phyloP scores from a whole-genome alignment of 2,888 invertebrate species.

The Stenodera caucasica region DNA sequence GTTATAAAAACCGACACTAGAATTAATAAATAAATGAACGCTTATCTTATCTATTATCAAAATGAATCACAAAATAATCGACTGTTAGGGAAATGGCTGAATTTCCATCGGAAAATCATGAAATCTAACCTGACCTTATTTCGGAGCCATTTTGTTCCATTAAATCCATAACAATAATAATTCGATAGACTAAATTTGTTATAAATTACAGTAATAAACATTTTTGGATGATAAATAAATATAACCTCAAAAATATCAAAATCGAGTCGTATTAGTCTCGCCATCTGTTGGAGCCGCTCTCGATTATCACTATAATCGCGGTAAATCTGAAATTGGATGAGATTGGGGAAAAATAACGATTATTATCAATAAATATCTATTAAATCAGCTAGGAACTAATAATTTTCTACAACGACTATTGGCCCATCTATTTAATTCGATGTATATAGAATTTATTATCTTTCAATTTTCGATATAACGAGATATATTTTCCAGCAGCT shows the following conservation, averaged over 20 bases:
- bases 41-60: not conserved
- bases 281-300: not conserved
- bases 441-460: conserved; percentile 60
- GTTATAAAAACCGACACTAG: not conserved
- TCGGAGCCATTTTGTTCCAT: too few relatives aligned
- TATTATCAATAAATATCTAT: not conserved
- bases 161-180: not conserved
- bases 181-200: not conserved
- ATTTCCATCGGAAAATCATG: too few relatives aligned
- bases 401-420: not conserved
- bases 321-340: not conserved
- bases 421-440: conserved; percentile 30
- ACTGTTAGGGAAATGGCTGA: too few relatives aligned
- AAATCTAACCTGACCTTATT: too few relatives aligned
- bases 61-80: not conserved
- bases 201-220: not conserved
- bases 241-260: not conserved
- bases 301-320: not conserved
- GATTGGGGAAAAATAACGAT: not conserved
- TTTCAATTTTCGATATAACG: conserved; percentile 73
- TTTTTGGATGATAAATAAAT: not conserved
- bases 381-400: not conserved
- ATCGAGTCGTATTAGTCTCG: not conserved
- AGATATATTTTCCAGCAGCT: conserved; percentile 82
- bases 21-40: not conserved